phyloP scores from a whole-genome alignment of 2,113 vertebrate species.

The Xenopus tropicalis region DNA sequence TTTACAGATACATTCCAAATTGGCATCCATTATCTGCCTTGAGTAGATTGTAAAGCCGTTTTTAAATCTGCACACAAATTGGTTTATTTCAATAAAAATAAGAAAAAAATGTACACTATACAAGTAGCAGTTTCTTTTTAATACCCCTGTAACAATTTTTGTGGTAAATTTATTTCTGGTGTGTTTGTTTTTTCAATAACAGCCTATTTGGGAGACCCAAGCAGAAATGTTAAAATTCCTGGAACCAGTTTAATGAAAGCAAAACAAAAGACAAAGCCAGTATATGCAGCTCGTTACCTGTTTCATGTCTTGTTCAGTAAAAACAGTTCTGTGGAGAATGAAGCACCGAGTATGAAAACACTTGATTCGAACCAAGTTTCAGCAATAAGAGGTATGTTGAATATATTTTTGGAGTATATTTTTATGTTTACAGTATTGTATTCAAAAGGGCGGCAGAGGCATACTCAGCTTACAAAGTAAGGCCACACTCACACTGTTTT shows the following conservation, averaged over 20 bases:
- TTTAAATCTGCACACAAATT: too few relatives aligned
- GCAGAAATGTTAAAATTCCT: slow-evolving; percentile 62
- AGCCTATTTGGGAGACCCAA: slow-evolving; percentile 69
- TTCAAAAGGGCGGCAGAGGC: too few relatives aligned
- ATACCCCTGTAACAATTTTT: not conserved
- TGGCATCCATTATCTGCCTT: too few relatives aligned
- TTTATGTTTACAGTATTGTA: too few relatives aligned
- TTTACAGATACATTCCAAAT: too few relatives aligned
- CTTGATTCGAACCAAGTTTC: slow-evolving; percentile 70
- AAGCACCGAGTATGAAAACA: slow-evolving; percentile 45
- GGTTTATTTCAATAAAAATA: too few relatives aligned
- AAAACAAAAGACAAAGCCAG: slow-evolving; percentile 59
- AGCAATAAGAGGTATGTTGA: slow-evolving; percentile 69
- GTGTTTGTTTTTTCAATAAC: not conserved
- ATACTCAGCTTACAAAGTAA: too few relatives aligned
- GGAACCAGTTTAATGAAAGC: slow-evolving; percentile 59
- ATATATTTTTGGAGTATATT: too few relatives aligned
- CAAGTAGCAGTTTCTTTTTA: too few relatives aligned
- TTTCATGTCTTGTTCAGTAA: slow-evolving; percentile 63
- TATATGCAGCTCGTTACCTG: slow-evolving; percentile 63
- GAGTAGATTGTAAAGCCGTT: too few relatives aligned
- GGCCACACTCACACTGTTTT: too few relatives aligned
- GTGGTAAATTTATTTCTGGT: not conserved
- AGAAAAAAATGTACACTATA: too few relatives aligned
- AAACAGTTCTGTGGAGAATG: slow-evolving; percentile 53